Evolutionary conservation across 2,888 invertebrate genomes (phyloP).

Genomic region (Meloe dianella): DNA sequence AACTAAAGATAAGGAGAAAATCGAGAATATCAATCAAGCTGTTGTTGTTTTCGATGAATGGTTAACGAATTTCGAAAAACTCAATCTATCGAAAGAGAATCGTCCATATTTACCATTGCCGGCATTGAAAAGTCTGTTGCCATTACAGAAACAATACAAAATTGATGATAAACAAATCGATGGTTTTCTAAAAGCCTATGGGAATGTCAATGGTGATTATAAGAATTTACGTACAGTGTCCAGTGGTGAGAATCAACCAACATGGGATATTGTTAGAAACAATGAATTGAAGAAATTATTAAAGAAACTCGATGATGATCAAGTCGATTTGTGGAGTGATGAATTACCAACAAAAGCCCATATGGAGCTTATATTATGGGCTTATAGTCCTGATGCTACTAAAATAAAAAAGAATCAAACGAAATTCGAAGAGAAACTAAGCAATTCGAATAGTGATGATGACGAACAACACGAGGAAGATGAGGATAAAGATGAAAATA

Average conservation of each 20-base stretch:
- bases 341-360: conserved; percentile 75
- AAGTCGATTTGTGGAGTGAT: conserved; percentile 68
- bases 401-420: conserved; percentile 68
- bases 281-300: conserved; percentile 65
- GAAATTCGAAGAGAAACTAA: conserved; percentile 59
- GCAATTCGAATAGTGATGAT: conserved; percentile 30
- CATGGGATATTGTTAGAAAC: conserved; percentile 81
- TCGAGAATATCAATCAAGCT: conserved; percentile 76
- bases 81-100: conserved; percentile 72
- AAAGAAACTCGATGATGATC: conserved; percentile 65
- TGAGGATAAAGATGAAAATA: conserved; percentile 25
- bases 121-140: conserved; percentile 64
- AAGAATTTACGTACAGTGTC: conserved; percentile 73
- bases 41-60: conserved; percentile 74
- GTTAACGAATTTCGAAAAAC: conserved; percentile 73
- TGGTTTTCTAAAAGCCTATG: conserved; percentile 70
- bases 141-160: conserved; percentile 63
- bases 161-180: conserved; percentile 60
- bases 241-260: conserved; percentile 63
- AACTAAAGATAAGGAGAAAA: conserved; percentile 77
- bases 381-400: conserved; percentile 74
- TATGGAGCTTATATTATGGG: conserved; percentile 74
- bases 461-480: conserved; percentile 34
- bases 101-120: conserved; percentile 71
- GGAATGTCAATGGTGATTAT: conserved; percentile 70